phyloP scores from a whole-genome alignment of 2,797 vertebrate genomes.

The Chrysocyon brachyurus region DNA sequence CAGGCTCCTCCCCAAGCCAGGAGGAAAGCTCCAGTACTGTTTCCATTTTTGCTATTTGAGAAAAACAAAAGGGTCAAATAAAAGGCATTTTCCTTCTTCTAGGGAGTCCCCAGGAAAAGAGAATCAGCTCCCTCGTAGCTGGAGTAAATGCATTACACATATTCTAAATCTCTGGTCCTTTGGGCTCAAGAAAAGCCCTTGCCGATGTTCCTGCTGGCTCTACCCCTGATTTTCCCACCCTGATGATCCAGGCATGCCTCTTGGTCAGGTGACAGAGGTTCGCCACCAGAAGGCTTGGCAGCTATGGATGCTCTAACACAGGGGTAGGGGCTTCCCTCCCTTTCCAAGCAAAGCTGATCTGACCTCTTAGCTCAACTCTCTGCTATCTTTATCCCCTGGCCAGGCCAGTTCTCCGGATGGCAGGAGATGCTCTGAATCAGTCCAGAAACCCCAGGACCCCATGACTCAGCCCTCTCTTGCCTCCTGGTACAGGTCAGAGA shows the following conservation, averaged over 20 bases:
- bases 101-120: background rate
- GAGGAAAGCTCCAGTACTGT: background rate
- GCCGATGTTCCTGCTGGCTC: background rate
- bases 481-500: slow-evolving; percentile 26
- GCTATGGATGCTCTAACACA: accelerated
- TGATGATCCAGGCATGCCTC: background rate
- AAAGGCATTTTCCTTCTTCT: slow-evolving; percentile 55
- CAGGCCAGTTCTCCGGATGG: background rate
- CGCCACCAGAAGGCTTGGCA: background rate
- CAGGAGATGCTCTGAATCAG: background rate
- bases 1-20: background rate
- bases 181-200: background rate
- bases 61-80: slow-evolving; percentile 65
- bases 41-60: slow-evolving; percentile 35
- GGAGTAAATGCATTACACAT: background rate
- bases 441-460: background rate
- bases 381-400: background rate
- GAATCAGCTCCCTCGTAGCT: background rate
- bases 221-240: background rate
- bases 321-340: background rate
- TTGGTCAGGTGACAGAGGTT: background rate
- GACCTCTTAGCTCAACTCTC: background rate
- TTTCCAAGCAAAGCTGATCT: background rate
- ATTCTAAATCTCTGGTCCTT: background rate
- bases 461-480: slow-evolving; percentile 46